These are phyloP conservation scores for Darevskia nairensis DNA, from an alignment of 2,797 vertebrate species.

Conservation along the genomic window DNA sequence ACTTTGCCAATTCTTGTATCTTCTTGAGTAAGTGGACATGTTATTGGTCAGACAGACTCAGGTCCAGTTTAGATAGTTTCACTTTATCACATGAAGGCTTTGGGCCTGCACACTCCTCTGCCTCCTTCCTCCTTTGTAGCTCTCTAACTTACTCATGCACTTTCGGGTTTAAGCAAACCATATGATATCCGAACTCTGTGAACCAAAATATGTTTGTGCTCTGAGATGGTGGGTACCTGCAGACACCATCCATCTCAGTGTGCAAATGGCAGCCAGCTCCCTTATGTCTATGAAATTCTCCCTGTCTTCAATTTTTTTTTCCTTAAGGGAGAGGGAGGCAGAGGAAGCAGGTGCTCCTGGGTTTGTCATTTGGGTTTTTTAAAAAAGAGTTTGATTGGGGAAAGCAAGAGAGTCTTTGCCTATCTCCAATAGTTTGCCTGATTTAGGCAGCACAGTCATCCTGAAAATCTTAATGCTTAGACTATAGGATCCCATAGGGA, in stretches of 20 bases:
- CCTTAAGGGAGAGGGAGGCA: not conserved
- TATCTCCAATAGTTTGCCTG: not conserved
- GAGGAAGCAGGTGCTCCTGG: not conserved
- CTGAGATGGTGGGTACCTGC: not conserved
- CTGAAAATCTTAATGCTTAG: not conserved
- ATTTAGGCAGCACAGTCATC: not conserved
- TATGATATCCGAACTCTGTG: not conserved
- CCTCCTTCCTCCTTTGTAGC: not conserved
- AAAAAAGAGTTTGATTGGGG: too few relatives aligned
- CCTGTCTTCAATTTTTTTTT: not conserved
- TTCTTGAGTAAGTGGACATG: not conserved
- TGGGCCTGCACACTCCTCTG: not conserved
- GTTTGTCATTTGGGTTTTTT: not conserved
- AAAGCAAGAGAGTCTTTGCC: not conserved
- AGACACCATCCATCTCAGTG: not conserved
- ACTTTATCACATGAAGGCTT: not conserved
- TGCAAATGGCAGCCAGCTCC: not conserved
- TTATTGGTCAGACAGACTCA: not conserved
- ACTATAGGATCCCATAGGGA: not conserved
- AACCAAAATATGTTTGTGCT: not conserved
- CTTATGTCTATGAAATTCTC: not conserved
- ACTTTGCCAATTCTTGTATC: not conserved
- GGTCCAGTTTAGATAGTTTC: not conserved
- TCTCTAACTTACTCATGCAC: not conserved
- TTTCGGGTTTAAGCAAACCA: not conserved